Evolutionary conservation across 2,888 invertebrate genomes (phyloP), one percentile per base, ranked within the genome.

Genomic region (Pandemis corylana): DNA sequence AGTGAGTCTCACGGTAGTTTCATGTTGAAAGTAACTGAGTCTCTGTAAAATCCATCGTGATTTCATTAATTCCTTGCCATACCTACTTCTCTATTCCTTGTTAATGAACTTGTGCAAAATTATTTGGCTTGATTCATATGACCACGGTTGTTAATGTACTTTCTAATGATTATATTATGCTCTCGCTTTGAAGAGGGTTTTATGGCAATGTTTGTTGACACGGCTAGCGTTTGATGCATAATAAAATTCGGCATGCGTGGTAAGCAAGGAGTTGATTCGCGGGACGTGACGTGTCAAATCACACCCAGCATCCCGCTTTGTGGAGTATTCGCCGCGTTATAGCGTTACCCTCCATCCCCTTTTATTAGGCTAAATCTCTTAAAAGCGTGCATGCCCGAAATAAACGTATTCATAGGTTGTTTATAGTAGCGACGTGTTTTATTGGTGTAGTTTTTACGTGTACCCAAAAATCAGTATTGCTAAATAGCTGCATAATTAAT

Each of bases 381-480:
- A 75, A 75, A 75, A 75, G 75, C 71, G 70, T 56, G 75, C 75
- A 70, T 62, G 62, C 46, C 63, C 63, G 62, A 75, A 71, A 71
- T 75, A 71, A 75, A 71, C 70, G 66, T 75, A 75, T 75, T 75
- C 71, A 75, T 67, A 71, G 70, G 66, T 71, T 75, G 70, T 75
- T 75, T 75, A 75, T 75, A 53, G 71, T 71, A 62, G 66, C 70
- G 75, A 71, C 75, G 71, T 71, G 75, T 71, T 75, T 73, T 75
- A 75, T 75, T 71, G 20, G n/a, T 44, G 61, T 62, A 28, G 44
- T 53, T 69, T 64, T 73, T 70, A 68, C 56, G 41, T 64, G 36
- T 49, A 66, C 12, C 46, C 46, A 5, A 46, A 44, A 64, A 46
- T 12, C 64, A 46, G 12, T 64, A 20, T 46, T 12, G 7, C 46